These are phyloP conservation scores for Petrosia ficiformis DNA, from an alignment of 37 sponge, comb jelly and placozoan genomes.

Conservation along the genomic window DNA sequence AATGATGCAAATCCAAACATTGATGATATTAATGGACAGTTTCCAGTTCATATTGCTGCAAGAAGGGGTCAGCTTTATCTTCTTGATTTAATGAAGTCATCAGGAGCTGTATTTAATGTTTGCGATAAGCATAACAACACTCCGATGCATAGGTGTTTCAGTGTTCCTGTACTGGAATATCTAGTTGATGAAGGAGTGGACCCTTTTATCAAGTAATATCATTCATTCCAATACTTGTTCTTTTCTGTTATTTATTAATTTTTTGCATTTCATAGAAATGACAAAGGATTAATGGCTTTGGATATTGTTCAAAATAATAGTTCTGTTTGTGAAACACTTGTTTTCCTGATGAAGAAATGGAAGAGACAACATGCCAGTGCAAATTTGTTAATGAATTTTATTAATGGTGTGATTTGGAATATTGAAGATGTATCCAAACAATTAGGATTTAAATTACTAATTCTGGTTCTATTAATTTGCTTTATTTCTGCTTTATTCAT, in stretches of 20 bases:
- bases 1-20: slow-evolving; percentile 19
- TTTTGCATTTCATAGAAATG: slow-evolving; percentile 11
- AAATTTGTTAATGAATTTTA: no score
- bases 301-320: slow-evolving; percentile 9
- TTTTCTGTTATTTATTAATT: neutral
- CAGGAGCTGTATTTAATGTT: slow-evolving; percentile 1
- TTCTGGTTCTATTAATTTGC: neutral
- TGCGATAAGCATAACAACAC: slow-evolving; percentile 2
- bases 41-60: slow-evolving; percentile 8
- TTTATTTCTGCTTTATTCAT: slow-evolving; percentile 1
- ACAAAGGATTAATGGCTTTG: slow-evolving; percentile 6
- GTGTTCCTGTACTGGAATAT: neutral
- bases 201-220: slow-evolving; percentile 3
- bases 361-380: no score
- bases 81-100: slow-evolving; percentile 7
- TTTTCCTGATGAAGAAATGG: no score
- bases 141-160: slow-evolving; percentile 6
- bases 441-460: slow-evolving; percentile 6
- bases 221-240: neutral
- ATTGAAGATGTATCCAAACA: neutral
- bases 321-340: no score
- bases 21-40: slow-evolving; percentile 8
- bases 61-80: slow-evolving; percentile 6
- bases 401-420: neutral
- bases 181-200: slow-evolving; percentile 12